A percentile compares a stretch with the other conserved stretches of the same genome.
phyloP scores from a whole-genome alignment of 1,140 invertebrate genomes.

The Drosophila chauvacae region DNA sequence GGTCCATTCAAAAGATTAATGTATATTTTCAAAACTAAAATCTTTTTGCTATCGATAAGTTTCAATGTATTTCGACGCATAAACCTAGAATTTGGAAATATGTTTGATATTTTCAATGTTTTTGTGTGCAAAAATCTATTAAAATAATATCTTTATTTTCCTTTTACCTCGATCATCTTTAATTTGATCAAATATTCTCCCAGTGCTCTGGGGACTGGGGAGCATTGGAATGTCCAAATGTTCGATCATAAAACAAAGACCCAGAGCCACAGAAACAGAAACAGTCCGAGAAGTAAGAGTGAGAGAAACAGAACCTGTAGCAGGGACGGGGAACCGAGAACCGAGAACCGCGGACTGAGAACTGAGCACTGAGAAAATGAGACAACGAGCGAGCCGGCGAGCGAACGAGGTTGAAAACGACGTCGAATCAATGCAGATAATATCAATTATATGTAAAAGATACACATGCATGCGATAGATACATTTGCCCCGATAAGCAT shows the following conservation, averaged over 20 bases:
- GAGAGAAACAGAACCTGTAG: slow-evolving; percentile 10
- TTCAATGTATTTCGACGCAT: background rate
- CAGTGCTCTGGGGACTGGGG: slow-evolving; percentile 9
- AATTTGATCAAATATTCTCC: background rate
- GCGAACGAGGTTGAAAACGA: slow-evolving; percentile 48
- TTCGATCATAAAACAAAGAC: slow-evolving; percentile 55
- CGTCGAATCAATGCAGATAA: slow-evolving; percentile 79
- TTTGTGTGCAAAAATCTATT: background rate
- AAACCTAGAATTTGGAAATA: background rate
- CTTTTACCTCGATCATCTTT: background rate
- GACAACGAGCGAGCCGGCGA: background rate
- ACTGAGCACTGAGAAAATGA: slow-evolving; percentile 35
- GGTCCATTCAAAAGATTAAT: background rate
- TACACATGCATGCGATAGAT: slow-evolving; percentile 76
- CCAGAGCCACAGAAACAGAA: slow-evolving; percentile 37
- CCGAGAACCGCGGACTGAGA: slow-evolving; percentile 4
- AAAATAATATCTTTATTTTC: background rate
- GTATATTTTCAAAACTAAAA: background rate
- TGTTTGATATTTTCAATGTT: background rate
- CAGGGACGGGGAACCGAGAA: slow-evolving; percentile 9
- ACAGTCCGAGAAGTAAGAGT: slow-evolving; percentile 14
- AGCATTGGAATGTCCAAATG: slow-evolving; percentile 53
- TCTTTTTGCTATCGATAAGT: background rate
- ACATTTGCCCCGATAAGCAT: slow-evolving; percentile 73
- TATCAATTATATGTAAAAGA: slow-evolving; percentile 82